A percentile compares a stretch with the other conserved stretches of the same genome.
Conservation (phyloP, 2,888 invertebrate species). For the Monoplex corrugatus region DNA sequence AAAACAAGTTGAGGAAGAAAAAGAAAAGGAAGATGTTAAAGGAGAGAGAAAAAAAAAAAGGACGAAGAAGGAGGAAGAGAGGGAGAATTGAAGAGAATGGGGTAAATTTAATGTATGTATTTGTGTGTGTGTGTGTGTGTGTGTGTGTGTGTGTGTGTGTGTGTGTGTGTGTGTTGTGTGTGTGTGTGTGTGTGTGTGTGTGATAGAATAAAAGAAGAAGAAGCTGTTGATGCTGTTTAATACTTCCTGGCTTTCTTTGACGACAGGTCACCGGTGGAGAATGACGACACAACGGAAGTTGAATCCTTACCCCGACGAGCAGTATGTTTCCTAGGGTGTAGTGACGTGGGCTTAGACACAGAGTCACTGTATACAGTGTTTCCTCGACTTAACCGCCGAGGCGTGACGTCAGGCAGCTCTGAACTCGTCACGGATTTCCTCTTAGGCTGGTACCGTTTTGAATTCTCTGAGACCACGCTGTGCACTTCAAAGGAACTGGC, state of each 20-base stretch:
- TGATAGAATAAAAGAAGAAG: neutral
- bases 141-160: neutral
- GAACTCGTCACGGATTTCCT: neutral
- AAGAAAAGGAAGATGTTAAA: neutral
- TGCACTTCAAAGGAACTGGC: neutral
- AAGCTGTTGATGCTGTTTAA: neutral
- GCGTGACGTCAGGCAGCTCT: neutral
- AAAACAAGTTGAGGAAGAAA: neutral
- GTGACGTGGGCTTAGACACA: neutral
- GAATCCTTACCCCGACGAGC: neutral
- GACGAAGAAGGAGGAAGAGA: neutral
- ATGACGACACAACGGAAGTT: neutral
- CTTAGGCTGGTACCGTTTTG: neutral
- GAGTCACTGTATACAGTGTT: neutral
- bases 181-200: too few relatives aligned
- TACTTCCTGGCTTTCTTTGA: neutral
- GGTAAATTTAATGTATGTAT: neutral
- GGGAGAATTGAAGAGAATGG: neutral
- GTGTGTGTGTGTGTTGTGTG: neutral
- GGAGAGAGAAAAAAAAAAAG: neutral
- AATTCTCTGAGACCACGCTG: neutral
- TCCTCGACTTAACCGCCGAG: neutral
- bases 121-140: neutral
- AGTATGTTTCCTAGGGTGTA: neutral
- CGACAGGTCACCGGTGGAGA: neutral